phyloP scores from a whole-genome alignment of 2,797 vertebrate species.

The Poecilia velifera region DNA sequence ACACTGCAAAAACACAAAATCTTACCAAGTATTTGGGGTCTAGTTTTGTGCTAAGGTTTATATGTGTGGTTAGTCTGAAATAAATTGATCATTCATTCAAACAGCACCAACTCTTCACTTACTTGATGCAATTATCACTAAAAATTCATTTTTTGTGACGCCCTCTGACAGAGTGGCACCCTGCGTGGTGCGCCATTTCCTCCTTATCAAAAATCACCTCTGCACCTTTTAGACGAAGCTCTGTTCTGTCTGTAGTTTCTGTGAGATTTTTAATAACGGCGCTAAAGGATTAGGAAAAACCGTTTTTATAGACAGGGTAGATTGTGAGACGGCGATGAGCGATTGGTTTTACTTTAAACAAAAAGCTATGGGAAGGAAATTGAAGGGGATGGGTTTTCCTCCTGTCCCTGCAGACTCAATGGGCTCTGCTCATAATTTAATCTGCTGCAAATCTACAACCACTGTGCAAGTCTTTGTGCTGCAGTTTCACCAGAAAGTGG shows the following conservation, averaged over 20 bases:
- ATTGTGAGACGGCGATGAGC: constrained; percentile 63
- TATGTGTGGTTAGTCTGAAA: no score
- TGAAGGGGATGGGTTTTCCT: constrained; percentile 42
- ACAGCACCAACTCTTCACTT: neutral
- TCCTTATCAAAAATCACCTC: neutral
- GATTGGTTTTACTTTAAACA: constrained; percentile 56
- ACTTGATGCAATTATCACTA: neutral
- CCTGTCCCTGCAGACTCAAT: constrained; percentile 45
- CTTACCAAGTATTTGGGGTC: no score
- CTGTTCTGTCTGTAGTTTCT: constrained; percentile 40
- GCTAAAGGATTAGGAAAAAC: constrained; percentile 70
- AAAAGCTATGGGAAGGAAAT: constrained; percentile 60
- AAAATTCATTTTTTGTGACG: neutral
- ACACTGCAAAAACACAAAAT: no score
- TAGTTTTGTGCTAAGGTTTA: no score
- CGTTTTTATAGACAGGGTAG: constrained; percentile 68
- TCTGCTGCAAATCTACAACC: constrained; percentile 62
- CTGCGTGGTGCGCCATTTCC: neutral
- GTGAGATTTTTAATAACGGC: constrained; percentile 67
- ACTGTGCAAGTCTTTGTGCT: constrained; percentile 45
- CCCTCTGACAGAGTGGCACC: neutral
- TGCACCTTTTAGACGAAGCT: neutral
- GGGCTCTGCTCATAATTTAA: constrained; percentile 65
- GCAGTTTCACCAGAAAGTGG: constrained; percentile 65
- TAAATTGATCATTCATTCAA: neutral